Percentiles rank a stretch among this genome's conserved stretches.
phyloP scores from a whole-genome alignment of 2,888 invertebrate genomes.

The Campaea margaritaria region DNA sequence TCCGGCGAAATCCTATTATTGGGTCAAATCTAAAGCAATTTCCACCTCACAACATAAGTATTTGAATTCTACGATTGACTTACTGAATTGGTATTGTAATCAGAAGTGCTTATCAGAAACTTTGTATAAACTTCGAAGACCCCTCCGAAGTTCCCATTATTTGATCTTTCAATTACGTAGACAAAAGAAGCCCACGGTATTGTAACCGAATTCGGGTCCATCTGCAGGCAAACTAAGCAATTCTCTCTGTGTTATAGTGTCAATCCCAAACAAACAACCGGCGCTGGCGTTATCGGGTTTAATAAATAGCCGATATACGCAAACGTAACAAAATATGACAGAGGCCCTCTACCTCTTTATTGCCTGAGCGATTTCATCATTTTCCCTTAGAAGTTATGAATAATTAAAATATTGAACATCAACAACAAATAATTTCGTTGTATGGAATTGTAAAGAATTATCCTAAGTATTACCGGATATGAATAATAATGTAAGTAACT shows the following conservation, averaged over 20 bases:
- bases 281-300: not conserved
- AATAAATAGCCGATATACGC: not conserved
- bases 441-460: too few species aligned
- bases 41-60: not conserved
- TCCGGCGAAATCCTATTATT: not conserved
- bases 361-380: too few species aligned
- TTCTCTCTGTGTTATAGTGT: not conserved
- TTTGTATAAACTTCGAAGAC: conserved; percentile 5
- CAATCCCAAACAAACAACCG: conserved; percentile 15
- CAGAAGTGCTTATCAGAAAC: not conserved
- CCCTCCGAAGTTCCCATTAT: conserved; percentile 8
- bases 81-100: not conserved
- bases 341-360: not conserved
- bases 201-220: conserved; percentile 4
- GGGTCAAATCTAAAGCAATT: not conserved
- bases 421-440: too few species aligned
- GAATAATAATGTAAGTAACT: too few species aligned
- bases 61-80: not conserved
- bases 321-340: not conserved
- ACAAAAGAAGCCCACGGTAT: conserved; percentile 17
- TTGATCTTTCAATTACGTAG: conserved; percentile 18
- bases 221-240: conserved; percentile 7
- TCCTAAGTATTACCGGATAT: too few species aligned
- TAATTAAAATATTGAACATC: too few species aligned
- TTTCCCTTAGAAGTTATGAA: too few species aligned